phyloP scores from a whole-genome alignment of 2,113 vertebrate genomes.

The Diphyllodes magnificus region DNA sequence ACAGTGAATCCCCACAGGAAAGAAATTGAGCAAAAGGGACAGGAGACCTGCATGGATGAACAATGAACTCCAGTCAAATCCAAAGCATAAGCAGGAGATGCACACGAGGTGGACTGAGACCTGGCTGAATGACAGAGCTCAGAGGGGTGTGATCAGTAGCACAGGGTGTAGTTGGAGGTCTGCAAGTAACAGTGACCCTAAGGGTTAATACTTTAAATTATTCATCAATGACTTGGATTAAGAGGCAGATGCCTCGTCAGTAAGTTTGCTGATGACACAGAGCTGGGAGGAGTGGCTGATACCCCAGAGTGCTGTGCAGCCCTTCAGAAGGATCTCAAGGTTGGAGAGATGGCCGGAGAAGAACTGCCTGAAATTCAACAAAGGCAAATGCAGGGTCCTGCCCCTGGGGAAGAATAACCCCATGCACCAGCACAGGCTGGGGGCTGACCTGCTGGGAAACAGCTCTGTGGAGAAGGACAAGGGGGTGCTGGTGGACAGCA shows the following conservation, averaged over 20 bases:
- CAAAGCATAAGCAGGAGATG: not conserved
- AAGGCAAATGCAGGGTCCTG: not conserved
- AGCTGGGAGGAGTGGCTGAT: not conserved
- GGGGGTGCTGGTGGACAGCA: not conserved
- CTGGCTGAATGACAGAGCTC: not conserved
- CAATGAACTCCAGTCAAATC: not conserved
- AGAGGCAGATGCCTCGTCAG: not conserved
- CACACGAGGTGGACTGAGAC: not conserved
- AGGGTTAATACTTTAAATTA: not conserved
- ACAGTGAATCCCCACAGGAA: not conserved
- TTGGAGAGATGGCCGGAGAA: too few relatives aligned
- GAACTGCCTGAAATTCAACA: not conserved
- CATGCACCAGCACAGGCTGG: not conserved
- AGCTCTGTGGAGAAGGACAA: not conserved
- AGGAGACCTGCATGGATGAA: not conserved
- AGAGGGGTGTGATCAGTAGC: not conserved
- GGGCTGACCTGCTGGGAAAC: not conserved
- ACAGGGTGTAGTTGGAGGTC: not conserved
- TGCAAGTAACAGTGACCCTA: not conserved
- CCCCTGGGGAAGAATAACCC: not conserved
- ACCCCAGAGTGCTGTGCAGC: not conserved
- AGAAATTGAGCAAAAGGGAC: not conserved
- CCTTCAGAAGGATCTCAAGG: not conserved
- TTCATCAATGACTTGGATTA: not conserved
- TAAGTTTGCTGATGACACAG: not conserved